Conservation (phyloP, 1,140 invertebrate species). For the Whitmania pigra region DNA sequence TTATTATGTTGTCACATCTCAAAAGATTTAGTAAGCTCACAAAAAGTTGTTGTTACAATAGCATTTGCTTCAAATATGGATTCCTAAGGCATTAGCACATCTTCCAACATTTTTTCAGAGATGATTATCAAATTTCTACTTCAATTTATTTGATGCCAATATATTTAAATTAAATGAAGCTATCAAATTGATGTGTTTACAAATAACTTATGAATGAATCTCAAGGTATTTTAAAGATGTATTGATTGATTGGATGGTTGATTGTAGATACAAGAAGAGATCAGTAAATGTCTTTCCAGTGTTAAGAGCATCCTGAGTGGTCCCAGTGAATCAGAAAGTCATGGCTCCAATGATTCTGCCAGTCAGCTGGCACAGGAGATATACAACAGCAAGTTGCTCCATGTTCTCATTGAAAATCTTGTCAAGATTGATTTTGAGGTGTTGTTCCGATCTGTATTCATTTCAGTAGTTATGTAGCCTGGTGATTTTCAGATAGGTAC, state of each 20-base stretch:
- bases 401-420: conserved; percentile 83
- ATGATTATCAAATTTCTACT: no score
- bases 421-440: conserved; percentile 93
- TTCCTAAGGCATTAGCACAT: no score
- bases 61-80: no score
- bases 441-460: conserved; percentile 27
- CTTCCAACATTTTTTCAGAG: no score
- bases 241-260: conserved; percentile 9
- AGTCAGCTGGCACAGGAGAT: conserved; percentile 79
- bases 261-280: conserved; percentile 65
- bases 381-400: conserved; percentile 76
- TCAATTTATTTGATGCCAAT: no score
- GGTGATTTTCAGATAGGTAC: not conserved
- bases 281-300: conserved; percentile 84
- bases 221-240: not conserved
- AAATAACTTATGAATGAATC: not conserved
- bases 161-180: no score
- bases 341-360: conserved; percentile 74
- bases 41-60: no score
- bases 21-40: no score
- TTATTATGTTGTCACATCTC: no score
- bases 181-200: not conserved
- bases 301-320: conserved; percentile 98
- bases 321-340: conserved; percentile 86
- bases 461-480: not conserved